These are phyloP conservation scores for Podarcis raffonei DNA, from an alignment of 2,113 vertebrate genomes.

Conservation along the genomic window DNA sequence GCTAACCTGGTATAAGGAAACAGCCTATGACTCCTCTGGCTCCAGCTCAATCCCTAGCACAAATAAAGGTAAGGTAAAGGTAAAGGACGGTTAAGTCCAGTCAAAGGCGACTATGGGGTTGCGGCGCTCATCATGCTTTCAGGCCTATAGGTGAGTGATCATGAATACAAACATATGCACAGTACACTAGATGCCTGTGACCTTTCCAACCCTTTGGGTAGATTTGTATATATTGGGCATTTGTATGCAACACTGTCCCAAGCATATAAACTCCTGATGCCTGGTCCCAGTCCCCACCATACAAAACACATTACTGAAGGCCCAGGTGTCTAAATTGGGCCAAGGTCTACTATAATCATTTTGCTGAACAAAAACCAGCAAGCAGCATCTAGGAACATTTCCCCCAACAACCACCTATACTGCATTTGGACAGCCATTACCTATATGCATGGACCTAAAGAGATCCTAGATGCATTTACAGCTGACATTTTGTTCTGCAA, in stretches of 20 bases:
- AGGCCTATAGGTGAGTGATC: background rate
- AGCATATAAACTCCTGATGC: background rate
- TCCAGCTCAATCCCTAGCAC: too few species aligned
- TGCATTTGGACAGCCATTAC: background rate
- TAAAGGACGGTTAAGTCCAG: too few species aligned
- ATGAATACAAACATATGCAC: background rate
- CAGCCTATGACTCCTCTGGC: too few species aligned
- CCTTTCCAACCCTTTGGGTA: background rate
- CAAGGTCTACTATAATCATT: background rate
- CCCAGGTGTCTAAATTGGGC: background rate
- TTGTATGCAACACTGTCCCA: background rate
- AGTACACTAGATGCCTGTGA: background rate
- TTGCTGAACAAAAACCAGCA: background rate
- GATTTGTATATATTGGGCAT: background rate
- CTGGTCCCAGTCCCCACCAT: too few species aligned
- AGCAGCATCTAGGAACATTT: background rate
- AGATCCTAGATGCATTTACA: background rate
- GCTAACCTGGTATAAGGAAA: too few species aligned
- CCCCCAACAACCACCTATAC: background rate
- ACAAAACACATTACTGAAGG: background rate
- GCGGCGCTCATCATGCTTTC: too few species aligned
- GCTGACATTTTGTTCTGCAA: too few species aligned
- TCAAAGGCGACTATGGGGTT: too few species aligned
- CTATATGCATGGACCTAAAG: background rate
- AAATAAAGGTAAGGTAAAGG: background rate